Evolutionary conservation across 2,797 vertebrate species (phyloP), one percentile per base, ranked within the genome.

Genomic region (Falco rusticolus): DNA sequence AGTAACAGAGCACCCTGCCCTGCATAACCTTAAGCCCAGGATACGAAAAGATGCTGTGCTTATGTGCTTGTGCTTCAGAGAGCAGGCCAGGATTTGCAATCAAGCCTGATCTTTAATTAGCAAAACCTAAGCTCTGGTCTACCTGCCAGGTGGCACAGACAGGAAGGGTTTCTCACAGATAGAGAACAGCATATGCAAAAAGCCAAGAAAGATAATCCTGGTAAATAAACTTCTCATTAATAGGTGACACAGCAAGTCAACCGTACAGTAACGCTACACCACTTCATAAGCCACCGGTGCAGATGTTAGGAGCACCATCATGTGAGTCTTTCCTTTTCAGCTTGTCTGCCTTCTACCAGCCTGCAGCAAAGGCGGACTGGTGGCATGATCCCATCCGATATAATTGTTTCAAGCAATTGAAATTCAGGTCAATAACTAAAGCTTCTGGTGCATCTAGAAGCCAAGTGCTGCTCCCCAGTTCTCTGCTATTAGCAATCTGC

Each of bases 191-290:
- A 41, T 68, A 89, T 95, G 81, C 70, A 86, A 78, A 95, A 91
- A 87, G 39, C 69, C 60, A 20, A n/a, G 70, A 50, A 81, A 94
- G 43, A 83, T 86, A 88, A 91, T 90, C 77, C 84, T 54, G 56
- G 76, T 95, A 95, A 94, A 95, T 84, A 87, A 95, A 66, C 56
- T 39, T 90, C 87, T 95, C 68, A 60, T 83, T 89, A 87, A 65
- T 10, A 88, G 59, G 56, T 7, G 5, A 64, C 34, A 37, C 39
- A 65, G 64, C 22, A 84, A 90, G 66, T 53, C 74, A 94, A 29
- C 59, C 50, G n/a, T 11, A 43, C 13, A 85, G 79, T 82, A 91
- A 90, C 0, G 8, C 22, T 91, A 87, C 21, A 88, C 60, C 12
- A 31, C 39, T 60, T 72, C 39, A 21, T 31, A 64, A 63, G 56